These are phyloP conservation scores for Nomada lathburiana DNA, from an alignment of 2,888 invertebrate species.

Conservation along the genomic window DNA sequence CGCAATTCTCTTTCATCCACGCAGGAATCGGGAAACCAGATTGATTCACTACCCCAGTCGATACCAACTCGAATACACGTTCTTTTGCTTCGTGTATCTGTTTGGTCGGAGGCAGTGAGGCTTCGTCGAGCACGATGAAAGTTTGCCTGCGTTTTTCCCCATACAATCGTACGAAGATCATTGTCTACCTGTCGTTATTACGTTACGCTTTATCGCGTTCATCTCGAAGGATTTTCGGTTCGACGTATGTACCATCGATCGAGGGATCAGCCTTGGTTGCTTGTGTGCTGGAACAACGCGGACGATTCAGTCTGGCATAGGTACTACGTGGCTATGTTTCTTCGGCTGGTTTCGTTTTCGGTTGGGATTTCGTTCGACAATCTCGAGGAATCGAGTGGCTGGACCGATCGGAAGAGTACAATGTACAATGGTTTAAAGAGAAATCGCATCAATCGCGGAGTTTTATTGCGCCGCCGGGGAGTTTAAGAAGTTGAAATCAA, in stretches of 20 bases:
- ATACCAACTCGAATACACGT: background rate
- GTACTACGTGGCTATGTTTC: background rate
- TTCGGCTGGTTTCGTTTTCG: background rate
- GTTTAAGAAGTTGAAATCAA: constrained; percentile 32
- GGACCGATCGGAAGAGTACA: background rate
- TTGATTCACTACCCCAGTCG: constrained; percentile 46
- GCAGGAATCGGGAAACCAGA: constrained; percentile 37
- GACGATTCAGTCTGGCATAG: background rate
- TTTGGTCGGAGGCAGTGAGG: constrained; percentile 24
- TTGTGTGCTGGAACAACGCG: background rate
- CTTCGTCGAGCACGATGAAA: constrained; percentile 7
- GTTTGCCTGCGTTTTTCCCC: background rate
- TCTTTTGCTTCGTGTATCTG: constrained; percentile 1
- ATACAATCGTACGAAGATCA: constrained; percentile 15
- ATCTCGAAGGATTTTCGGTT: constrained; percentile 44
- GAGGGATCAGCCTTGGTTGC: background rate
- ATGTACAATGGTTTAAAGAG: background rate
- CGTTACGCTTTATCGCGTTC: constrained; percentile 64
- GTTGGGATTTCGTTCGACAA: background rate
- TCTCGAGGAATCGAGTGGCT: background rate
- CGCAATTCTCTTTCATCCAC: constrained; percentile 45
- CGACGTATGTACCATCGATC: constrained; percentile 1
- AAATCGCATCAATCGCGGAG: constrained; percentile 20
- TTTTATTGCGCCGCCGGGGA: constrained; percentile 17
- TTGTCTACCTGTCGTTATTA: constrained; percentile 48